These are phyloP conservation scores for Melanocharis versteri DNA, from an alignment of 2,113 vertebrate species.

Conservation along the genomic window DNA sequence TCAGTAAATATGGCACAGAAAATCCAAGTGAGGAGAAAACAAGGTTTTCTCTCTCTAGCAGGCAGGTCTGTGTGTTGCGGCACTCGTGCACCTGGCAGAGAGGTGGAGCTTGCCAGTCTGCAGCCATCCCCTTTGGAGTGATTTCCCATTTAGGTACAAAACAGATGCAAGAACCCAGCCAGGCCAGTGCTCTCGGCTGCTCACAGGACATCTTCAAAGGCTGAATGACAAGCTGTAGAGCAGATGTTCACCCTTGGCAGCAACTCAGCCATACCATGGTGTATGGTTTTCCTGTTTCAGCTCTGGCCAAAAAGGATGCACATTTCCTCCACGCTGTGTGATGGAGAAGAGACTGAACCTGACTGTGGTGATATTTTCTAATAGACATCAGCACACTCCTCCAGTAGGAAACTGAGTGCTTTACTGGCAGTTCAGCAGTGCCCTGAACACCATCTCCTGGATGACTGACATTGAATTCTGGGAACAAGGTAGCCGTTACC, in stretches of 20 bases:
- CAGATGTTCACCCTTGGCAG: conserved; percentile 43
- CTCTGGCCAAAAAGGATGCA: neutral
- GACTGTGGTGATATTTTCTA: neutral
- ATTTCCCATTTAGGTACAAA: neutral
- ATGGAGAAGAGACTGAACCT: neutral
- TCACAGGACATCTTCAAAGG: neutral
- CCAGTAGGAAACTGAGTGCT: neutral
- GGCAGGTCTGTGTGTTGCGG: neutral
- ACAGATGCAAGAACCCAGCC: neutral
- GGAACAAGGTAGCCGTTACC: neutral
- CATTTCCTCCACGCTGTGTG: neutral
- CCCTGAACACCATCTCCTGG: neutral
- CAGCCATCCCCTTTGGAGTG: neutral
- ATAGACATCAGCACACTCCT: neutral
- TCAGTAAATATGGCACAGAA: neutral
- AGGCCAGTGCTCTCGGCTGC: neutral
- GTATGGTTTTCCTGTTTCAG: neutral
- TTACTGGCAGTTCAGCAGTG: neutral
- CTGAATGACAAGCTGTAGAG: conserved; percentile 16
- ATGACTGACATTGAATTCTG: neutral
- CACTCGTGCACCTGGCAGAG: neutral
- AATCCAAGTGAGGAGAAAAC: neutral
- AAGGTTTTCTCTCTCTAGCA: neutral
- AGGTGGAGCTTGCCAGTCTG: neutral
- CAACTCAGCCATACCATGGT: neutral